Conservation (phyloP, 2,797 vertebrate species). For the Cygnus olor region DNA sequence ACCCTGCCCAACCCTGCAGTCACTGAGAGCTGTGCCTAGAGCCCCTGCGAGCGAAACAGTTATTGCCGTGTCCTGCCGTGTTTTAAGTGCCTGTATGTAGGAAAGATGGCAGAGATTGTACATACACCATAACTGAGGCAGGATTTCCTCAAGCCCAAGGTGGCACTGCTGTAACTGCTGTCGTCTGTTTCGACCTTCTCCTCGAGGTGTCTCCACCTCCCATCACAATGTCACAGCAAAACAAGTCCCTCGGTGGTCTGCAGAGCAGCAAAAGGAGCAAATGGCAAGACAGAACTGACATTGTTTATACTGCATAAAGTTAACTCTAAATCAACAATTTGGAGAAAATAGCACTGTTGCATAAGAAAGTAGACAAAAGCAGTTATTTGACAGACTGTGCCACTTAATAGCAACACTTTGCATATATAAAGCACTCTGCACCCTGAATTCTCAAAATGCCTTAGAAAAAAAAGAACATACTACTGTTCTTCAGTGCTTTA, state of each 20-base stretch:
- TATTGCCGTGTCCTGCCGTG: background rate
- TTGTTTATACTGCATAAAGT: background rate
- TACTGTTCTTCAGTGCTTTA: background rate
- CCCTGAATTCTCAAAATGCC: background rate
- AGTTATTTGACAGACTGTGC: background rate
- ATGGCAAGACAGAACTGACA: background rate
- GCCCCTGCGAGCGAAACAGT: background rate
- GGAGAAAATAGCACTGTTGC: background rate
- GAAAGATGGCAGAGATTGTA: background rate
- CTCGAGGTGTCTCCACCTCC: slow-evolving; percentile 43
- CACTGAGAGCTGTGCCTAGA: background rate
- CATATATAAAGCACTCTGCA: background rate
- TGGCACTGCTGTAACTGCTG: background rate
- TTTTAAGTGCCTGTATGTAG: background rate
- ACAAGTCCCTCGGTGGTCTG: background rate
- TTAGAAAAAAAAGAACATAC: background rate
- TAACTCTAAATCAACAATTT: background rate
- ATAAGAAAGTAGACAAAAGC: background rate
- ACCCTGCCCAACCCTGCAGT: background rate
- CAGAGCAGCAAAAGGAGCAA: slow-evolving; percentile 12
- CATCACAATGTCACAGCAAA: background rate
- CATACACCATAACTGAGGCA: background rate
- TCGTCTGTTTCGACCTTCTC: slow-evolving; percentile 27
- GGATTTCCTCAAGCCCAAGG: background rate
- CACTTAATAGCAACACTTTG: background rate